phyloP scores from a whole-genome alignment of 1,140 invertebrate species.

The Cotesia glomerata region DNA sequence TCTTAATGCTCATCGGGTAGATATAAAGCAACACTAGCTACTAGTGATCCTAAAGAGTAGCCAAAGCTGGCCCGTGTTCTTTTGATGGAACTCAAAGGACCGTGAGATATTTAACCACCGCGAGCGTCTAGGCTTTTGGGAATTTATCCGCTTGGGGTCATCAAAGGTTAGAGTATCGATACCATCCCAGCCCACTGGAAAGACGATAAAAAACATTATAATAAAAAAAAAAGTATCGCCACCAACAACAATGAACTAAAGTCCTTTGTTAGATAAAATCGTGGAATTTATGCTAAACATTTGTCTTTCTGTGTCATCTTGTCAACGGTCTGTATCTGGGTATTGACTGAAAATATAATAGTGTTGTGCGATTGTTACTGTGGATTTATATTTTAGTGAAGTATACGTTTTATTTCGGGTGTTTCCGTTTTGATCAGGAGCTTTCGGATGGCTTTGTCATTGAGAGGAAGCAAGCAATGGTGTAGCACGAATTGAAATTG shows the following conservation, averaged over 20 bases:
- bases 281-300: background rate
- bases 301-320: conserved; percentile 2
- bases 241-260: too few relatives aligned
- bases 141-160: conserved; percentile 17
- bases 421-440: too few relatives aligned
- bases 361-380: too few relatives aligned
- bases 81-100: conserved; percentile 12
- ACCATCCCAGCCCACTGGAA: background rate
- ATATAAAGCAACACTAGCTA: too few relatives aligned
- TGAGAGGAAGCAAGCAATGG: background rate
- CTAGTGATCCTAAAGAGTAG: too few relatives aligned
- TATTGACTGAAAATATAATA: too few relatives aligned
- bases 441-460: background rate
- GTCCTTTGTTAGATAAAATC: background rate
- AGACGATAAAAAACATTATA: background rate
- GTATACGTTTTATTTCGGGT: background rate
- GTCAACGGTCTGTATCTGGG: background rate
- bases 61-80: background rate
- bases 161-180: conserved; percentile 14
- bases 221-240: background rate
- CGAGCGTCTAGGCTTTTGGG: background rate
- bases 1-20: too few relatives aligned
- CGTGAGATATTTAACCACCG: conserved; percentile 10
- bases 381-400: background rate
- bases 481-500: conserved; percentile 23